phyloP scores from a whole-genome alignment of 2,888 invertebrate genomes.

The Eupithecia dodoneata region DNA sequence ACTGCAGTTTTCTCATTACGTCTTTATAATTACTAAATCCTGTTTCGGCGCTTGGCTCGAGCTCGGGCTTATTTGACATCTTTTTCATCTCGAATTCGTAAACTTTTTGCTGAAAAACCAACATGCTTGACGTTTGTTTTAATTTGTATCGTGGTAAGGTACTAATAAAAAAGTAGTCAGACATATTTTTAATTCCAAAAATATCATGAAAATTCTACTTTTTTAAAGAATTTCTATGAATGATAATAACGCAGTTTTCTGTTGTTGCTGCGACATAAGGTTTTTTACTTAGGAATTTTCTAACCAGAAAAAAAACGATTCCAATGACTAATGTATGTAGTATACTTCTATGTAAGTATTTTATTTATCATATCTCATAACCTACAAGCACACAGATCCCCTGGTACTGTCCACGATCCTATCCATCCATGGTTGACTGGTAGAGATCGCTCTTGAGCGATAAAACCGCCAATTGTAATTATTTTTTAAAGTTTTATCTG shows the following conservation, averaged over 20 bases:
- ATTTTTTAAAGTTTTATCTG: no score
- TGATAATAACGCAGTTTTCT: neutral
- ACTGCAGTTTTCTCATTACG: conserved; percentile 35
- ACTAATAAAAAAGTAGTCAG: neutral
- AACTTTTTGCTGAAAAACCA: conserved; percentile 4
- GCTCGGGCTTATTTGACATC: conserved; percentile 19
- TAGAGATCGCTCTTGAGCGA: no score
- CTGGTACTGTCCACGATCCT: no score
- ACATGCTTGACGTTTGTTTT: neutral
- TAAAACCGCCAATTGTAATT: no score
- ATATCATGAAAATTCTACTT: neutral
- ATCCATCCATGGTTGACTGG: no score
- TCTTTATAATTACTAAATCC: conserved; percentile 33
- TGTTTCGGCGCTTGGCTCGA: conserved; percentile 28
- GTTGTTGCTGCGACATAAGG: neutral
- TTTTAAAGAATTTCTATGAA: neutral
- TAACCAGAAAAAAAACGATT: neutral
- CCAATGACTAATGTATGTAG: neutral
- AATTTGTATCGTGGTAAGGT: neutral
- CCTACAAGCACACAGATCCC: no score
- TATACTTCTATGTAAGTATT: no score
- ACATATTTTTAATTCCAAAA: neutral
- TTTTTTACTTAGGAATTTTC: neutral
- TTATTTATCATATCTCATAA: no score
- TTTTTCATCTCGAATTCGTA: conserved; percentile 6